Conservation (phyloP, 2,797 vertebrate genomes). For the Xenopus petersii region DNA sequence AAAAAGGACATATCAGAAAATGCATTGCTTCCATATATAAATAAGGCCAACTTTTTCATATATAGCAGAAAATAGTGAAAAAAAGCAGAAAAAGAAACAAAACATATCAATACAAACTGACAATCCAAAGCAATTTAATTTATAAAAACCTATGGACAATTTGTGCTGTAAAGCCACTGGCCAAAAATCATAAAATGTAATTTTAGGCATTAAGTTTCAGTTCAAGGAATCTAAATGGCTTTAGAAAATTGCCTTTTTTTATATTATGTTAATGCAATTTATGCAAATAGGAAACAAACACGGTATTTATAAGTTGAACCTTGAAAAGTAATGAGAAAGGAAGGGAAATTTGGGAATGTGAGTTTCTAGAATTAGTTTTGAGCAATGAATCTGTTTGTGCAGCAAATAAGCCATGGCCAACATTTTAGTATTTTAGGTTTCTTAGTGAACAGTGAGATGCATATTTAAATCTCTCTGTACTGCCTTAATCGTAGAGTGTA, state of each 20-base stretch:
- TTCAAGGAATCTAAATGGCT: conserved; percentile 49
- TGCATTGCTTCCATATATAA: too few species aligned
- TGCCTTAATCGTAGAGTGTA: too few species aligned
- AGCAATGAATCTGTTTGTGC: not conserved
- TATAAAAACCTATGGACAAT: conserved; percentile 49
- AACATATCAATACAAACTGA: conserved; percentile 31
- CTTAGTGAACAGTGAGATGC: too few species aligned
- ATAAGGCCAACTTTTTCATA: not conserved
- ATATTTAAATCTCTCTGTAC: too few species aligned
- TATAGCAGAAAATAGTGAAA: not conserved
- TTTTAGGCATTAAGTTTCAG: conserved; percentile 49
- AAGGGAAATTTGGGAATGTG: not conserved
- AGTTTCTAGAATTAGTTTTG: not conserved
- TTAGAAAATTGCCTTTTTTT: conserved; percentile 47
- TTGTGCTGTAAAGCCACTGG: conserved; percentile 46
- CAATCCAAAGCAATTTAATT: conserved; percentile 40
- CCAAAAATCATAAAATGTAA: conserved; percentile 50
- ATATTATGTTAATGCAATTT: conserved; percentile 49
- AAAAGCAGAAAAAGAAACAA: conserved; percentile 2
- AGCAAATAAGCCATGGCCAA: not conserved
- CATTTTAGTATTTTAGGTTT: too few species aligned
- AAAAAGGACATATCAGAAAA: too few species aligned
- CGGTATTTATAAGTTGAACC: conserved; percentile 47
- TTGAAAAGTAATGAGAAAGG: conserved; percentile 42
- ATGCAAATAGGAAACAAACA: conserved; percentile 48